Conservation (phyloP, 92 coral and sea anemone genomes). For the Pocillopora grandis region DNA sequence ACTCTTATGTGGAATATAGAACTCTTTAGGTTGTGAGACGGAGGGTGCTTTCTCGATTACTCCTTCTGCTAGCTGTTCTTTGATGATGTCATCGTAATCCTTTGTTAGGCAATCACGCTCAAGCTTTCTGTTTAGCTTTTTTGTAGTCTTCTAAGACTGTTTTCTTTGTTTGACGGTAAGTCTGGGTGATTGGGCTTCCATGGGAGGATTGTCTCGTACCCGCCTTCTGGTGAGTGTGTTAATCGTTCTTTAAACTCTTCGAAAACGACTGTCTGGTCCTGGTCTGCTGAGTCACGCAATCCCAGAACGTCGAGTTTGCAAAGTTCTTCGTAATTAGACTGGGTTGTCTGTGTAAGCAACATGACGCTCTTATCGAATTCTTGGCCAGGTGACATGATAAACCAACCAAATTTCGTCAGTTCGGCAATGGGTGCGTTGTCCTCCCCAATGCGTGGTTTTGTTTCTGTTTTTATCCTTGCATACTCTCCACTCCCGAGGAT, state of each 20-base stretch:
- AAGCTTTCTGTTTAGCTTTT: no score
- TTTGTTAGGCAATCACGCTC: no score
- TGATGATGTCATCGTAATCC: no score
- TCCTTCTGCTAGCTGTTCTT: neutral
- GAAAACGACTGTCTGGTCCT: conserved; percentile 51
- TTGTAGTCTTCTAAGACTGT: no score
- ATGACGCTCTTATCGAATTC: conserved; percentile 1
- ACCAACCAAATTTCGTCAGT: neutral
- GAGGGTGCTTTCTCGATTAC: neutral
- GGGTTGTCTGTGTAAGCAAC: conserved; percentile 53
- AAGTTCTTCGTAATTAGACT: conserved; percentile 44
- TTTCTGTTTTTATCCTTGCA: conserved; percentile 18
- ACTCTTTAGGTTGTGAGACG: neutral
- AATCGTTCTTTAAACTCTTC: conserved; percentile 51
- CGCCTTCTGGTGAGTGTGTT: conserved; percentile 51
- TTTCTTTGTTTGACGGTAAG: no score
- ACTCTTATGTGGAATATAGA: neutral
- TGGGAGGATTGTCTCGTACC: conserved; percentile 63
- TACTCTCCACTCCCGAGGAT: neutral
- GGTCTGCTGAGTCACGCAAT: conserved; percentile 47
- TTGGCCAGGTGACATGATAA: neutral
- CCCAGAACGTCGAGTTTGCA: conserved; percentile 58
- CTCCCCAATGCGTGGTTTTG: neutral
- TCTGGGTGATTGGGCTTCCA: neutral
- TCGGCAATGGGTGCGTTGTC: neutral